Percentiles rank a stretch among this genome's conserved stretches.
phyloP scores from a whole-genome alignment of 1,140 invertebrate species.

The Cryptotermes secundus region DNA sequence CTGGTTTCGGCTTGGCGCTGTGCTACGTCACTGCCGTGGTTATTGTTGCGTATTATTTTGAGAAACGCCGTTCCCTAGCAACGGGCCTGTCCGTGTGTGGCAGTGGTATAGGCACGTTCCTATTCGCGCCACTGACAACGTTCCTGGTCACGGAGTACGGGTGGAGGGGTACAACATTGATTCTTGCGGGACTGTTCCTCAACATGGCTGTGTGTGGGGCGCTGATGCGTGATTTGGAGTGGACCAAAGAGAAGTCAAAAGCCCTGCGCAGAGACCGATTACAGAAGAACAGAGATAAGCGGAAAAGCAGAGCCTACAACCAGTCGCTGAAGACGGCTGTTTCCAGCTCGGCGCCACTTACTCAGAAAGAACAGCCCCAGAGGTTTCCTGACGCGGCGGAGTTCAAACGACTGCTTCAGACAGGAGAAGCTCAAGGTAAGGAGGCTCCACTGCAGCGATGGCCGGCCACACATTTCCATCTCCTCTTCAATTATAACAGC shows the following conservation, averaged over 20 bases:
- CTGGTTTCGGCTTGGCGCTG: conserved; percentile 82
- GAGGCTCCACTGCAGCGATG: too few relatives aligned
- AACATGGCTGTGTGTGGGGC: conserved; percentile 86
- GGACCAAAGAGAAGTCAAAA: conserved; percentile 62
- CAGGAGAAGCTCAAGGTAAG: conserved; percentile 9
- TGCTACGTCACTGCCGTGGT: conserved; percentile 90
- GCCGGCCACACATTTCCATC: too few relatives aligned
- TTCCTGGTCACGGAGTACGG: conserved; percentile 74
- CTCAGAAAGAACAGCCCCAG: background rate
- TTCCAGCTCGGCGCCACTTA: background rate
- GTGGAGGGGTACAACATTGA: conserved; percentile 68
- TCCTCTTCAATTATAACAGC: too few relatives aligned
- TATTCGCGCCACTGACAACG: conserved; percentile 85
- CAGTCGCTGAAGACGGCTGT: conserved; percentile 13
- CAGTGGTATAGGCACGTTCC: conserved; percentile 85
- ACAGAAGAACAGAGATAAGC: conserved; percentile 38
- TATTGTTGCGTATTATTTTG: conserved; percentile 95
- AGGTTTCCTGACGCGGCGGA: background rate
- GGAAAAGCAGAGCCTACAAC: background rate
- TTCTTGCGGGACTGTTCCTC: conserved; percentile 67
- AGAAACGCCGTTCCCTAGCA: conserved; percentile 85
- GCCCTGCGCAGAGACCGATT: conserved; percentile 57
- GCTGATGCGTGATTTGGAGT: conserved; percentile 78
- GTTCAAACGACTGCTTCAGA: conserved; percentile 18
- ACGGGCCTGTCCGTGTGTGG: conserved; percentile 89